These are phyloP conservation scores for Keiferia lycopersicella DNA, from an alignment of 2,888 invertebrate genomes.

Conservation along the genomic window DNA sequence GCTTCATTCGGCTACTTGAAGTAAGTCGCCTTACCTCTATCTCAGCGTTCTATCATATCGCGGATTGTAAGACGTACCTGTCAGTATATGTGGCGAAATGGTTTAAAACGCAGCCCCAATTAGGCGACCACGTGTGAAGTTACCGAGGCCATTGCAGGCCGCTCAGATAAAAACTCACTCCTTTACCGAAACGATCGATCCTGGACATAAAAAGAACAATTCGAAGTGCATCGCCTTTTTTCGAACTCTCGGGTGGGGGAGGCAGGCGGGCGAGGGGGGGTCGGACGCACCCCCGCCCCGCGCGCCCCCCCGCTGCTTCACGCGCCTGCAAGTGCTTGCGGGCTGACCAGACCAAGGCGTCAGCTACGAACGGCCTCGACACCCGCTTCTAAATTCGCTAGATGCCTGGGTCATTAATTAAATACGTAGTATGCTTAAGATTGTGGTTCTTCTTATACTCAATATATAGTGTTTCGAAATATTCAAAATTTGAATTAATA, in stretches of 20 bases:
- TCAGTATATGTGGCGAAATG: conserved; percentile 34
- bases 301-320: conserved; percentile 58
- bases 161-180: conserved; percentile 75
- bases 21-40: background rate
- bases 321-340: conserved; percentile 71
- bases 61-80: background rate
- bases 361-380: background rate
- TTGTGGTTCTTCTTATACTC: too few species aligned
- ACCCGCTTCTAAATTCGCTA: too few species aligned
- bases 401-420: too few species aligned
- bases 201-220: conserved; percentile 80
- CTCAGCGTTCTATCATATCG: background rate
- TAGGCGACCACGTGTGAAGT: conserved; percentile 72
- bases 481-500: too few species aligned
- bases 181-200: conserved; percentile 79
- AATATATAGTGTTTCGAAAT: too few species aligned
- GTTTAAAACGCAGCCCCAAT: conserved; percentile 58
- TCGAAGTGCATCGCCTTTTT: conserved; percentile 79
- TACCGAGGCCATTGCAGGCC: conserved; percentile 54
- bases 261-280: conserved; percentile 42
- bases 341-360: conserved; percentile 64
- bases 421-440: too few species aligned
- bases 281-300: conserved; percentile 40
- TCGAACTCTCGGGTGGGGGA: conserved; percentile 65
- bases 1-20: background rate